Evolutionary conservation across 2,888 invertebrate species (phyloP).

Genomic region (Schrankia costaestrigalis): DNA sequence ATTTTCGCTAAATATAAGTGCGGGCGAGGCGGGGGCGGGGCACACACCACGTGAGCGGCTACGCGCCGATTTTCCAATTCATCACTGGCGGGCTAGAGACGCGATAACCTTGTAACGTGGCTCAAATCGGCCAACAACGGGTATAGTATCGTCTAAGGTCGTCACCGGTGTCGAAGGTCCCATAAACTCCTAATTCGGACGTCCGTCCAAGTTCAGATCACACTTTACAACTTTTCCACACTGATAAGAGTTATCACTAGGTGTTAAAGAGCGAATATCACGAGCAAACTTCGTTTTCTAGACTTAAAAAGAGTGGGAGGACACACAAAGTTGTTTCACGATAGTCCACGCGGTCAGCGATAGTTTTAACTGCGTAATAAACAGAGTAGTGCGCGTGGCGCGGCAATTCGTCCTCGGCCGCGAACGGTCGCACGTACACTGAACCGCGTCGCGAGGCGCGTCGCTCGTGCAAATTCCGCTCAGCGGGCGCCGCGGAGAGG

Average conservation of each 20-base stretch:
- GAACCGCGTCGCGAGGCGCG: constrained; percentile 62
- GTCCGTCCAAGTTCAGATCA: constrained; percentile 52
- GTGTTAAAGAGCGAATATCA: constrained; percentile 28
- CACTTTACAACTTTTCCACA: constrained; percentile 72
- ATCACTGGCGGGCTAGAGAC: constrained; percentile 75
- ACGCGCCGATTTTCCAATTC: constrained; percentile 81
- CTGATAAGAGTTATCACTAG: constrained; percentile 69
- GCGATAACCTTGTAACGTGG: constrained; percentile 80
- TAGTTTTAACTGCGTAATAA: constrained; percentile 77
- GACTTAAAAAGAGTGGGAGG: constrained; percentile 23
- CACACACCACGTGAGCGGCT: constrained; percentile 78
- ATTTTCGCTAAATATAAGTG: constrained; percentile 80
- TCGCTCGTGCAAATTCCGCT: constrained; percentile 71
- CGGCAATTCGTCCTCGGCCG: constrained; percentile 61
- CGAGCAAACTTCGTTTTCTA: constrained; percentile 23
- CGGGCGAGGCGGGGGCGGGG: constrained; percentile 73
- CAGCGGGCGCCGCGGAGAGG: constrained; percentile 45
- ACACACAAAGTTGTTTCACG: constrained; percentile 40
- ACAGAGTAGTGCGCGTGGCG: constrained; percentile 54
- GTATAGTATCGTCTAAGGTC: constrained; percentile 58
- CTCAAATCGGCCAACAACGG: constrained; percentile 61
- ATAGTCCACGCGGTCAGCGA: constrained; percentile 72
- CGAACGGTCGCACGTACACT: constrained; percentile 76
- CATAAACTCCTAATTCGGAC: constrained; percentile 50
- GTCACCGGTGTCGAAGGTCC: constrained; percentile 49